These are phyloP conservation scores for Synodontis membranacea DNA, from an alignment of 2,113 vertebrate genomes.

Conservation along the genomic window DNA sequence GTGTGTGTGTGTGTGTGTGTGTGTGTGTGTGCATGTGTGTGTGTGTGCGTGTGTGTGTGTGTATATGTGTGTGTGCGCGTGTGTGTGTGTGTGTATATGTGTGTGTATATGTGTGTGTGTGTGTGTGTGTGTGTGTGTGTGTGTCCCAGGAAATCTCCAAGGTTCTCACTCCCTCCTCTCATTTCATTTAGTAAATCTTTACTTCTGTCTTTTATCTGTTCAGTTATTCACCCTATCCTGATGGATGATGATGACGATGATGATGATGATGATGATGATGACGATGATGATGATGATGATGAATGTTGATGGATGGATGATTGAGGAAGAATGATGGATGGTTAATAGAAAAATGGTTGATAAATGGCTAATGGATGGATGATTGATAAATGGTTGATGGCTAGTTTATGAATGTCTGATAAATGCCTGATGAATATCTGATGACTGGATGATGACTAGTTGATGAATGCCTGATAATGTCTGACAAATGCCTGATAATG, in stretches of 20 bases:
- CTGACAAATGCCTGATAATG: background rate
- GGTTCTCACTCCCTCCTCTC: background rate
- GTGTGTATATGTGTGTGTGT: constrained; percentile 12
- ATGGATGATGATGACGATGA: background rate
- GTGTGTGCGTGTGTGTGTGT: background rate
- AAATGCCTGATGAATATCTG: background rate
- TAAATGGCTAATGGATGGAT: background rate
- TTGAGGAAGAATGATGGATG: background rate
- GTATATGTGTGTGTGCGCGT: constrained; percentile 19
- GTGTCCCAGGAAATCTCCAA: constrained; percentile 15
- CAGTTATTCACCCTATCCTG: background rate
- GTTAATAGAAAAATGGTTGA: background rate
- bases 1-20: constrained; percentile 14
- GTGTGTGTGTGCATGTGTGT: constrained; percentile 19
- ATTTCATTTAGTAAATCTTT: background rate
- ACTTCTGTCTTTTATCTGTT: background rate
- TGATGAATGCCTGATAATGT: background rate
- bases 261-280: background rate
- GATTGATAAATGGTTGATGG: background rate
- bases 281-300: background rate
- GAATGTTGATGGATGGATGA: background rate
- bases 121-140: constrained; percentile 9
- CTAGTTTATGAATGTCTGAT: no score
- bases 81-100: constrained; percentile 14
- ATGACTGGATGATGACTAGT: background rate